phyloP scores from a whole-genome alignment of 2,113 vertebrate genomes.

The Pipa parva region DNA sequence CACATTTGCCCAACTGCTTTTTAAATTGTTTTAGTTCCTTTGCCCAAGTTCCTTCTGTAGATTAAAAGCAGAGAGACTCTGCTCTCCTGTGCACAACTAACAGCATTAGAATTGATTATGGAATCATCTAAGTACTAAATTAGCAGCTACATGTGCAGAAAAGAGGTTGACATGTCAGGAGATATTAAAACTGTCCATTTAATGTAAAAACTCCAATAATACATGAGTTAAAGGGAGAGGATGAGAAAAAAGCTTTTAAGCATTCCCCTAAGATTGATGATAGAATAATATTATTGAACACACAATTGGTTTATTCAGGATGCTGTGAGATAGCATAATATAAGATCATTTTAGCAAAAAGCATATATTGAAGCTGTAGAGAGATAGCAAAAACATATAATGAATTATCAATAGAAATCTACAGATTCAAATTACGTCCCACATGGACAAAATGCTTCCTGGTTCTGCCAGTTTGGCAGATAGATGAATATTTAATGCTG shows the following conservation, averaged over 20 bases:
- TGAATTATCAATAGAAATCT: constrained; percentile 72
- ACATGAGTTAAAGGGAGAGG: constrained; percentile 75
- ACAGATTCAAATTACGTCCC: constrained; percentile 61
- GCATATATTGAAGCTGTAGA: constrained; percentile 59
- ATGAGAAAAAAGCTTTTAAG: constrained; percentile 81
- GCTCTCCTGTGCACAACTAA: constrained; percentile 56
- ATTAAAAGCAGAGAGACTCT: constrained; percentile 70
- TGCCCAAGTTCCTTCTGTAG: constrained; percentile 62
- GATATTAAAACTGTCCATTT: constrained; percentile 78
- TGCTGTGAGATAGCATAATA: constrained; percentile 63
- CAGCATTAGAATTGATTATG: constrained; percentile 71
- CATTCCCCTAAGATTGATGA: constrained; percentile 68
- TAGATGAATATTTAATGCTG: constrained; percentile 53
- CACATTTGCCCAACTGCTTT: constrained; percentile 58
- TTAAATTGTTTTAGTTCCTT: constrained; percentile 70
- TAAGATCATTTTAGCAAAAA: constrained; percentile 70
- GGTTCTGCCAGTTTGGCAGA: constrained; percentile 59
- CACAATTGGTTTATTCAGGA: constrained; percentile 60
- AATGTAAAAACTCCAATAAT: constrained; percentile 79
- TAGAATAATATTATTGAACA: constrained; percentile 67
- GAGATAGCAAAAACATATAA: constrained; percentile 58
- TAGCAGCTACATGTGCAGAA: constrained; percentile 60
- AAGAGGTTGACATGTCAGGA: constrained; percentile 68
- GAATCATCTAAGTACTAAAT: constrained; percentile 64
- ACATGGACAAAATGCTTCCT: constrained; percentile 66